phyloP scores from a whole-genome alignment of 2,888 invertebrate species.

The Leptinotarsa peninsularis region DNA sequence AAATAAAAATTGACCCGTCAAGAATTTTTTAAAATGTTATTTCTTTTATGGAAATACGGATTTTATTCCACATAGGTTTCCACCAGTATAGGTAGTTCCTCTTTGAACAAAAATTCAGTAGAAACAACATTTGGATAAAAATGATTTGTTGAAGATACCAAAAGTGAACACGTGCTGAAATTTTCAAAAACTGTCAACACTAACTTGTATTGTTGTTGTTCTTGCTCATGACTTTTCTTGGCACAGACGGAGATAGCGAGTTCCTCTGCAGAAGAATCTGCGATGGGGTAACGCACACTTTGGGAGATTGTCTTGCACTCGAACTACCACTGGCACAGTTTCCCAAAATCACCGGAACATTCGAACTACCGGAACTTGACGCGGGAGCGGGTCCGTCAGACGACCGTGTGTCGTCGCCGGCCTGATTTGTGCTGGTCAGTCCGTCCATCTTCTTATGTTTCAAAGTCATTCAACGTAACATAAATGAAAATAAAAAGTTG shows the following conservation, averaged over 20 bases:
- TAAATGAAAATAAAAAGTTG: conserved; percentile 28
- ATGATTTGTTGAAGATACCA: not conserved
- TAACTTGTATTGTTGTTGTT: conserved; percentile 76
- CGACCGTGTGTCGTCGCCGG: conserved; percentile 16
- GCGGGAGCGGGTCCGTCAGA: conserved; percentile 43
- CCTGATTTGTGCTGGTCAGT: conserved; percentile 31
- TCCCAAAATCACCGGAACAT: conserved; percentile 44
- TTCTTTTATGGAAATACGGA: too few relatives aligned
- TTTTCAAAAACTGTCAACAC: conserved; percentile 53
- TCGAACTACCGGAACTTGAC: conserved; percentile 30
- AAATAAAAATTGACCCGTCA: too few relatives aligned
- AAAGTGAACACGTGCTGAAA: conserved; percentile 1
- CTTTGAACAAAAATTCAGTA: too few relatives aligned
- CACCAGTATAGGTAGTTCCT: too few relatives aligned
- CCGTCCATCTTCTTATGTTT: conserved; percentile 34
- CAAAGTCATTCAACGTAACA: conserved; percentile 26
- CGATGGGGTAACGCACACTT: conserved; percentile 53
- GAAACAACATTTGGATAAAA: too few relatives aligned
- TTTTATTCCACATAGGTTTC: too few relatives aligned
- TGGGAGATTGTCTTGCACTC: conserved; percentile 59
- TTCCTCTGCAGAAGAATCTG: conserved; percentile 62
- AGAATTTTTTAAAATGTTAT: too few relatives aligned
- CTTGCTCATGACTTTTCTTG: conserved; percentile 74
- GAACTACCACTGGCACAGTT: conserved; percentile 57
- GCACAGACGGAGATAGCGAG: conserved; percentile 68